A percentile compares a stretch with the other conserved stretches of the same genome.
These are phyloP conservation scores for Indicator indicator DNA, from an alignment of 2,113 vertebrate species.

Conservation along the genomic window DNA sequence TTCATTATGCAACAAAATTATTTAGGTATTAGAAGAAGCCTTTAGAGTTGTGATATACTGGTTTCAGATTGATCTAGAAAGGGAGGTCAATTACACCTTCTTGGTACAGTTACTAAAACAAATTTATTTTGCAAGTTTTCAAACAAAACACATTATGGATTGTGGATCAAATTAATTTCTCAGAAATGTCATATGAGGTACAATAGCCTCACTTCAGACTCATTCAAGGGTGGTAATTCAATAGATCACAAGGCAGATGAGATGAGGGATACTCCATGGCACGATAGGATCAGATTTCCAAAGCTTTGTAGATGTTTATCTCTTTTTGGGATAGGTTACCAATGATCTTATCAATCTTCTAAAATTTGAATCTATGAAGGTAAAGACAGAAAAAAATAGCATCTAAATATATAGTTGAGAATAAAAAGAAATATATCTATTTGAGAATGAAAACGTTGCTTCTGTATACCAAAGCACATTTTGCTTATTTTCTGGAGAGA, in stretches of 20 bases:
- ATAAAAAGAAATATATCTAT: neutral
- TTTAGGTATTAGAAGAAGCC: constrained; percentile 53
- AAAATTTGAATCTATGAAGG: neutral
- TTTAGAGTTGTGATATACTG: constrained; percentile 58
- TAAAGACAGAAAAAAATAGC: neutral
- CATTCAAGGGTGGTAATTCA: neutral
- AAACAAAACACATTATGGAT: neutral
- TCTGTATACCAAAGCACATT: neutral
- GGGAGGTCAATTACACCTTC: constrained; percentile 51
- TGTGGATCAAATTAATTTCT: constrained; percentile 7
- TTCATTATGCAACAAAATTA: constrained; percentile 47
- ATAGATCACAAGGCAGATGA: neutral
- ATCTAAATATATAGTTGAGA: neutral
- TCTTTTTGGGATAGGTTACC: neutral
- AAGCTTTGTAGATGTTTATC: neutral
- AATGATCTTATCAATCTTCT: neutral
- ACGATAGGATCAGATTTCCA: constrained; percentile 2
- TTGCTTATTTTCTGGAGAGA: neutral
- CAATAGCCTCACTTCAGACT: neutral
- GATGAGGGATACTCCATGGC: neutral
- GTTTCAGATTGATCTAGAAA: constrained; percentile 54
- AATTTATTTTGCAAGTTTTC: constrained; percentile 13
- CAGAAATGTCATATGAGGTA: constrained; percentile 1
- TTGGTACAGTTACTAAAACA: constrained; percentile 9
- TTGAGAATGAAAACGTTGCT: neutral